A percentile compares a stretch with the other conserved stretches of the same genome.
Conservation (phyloP, 1,140 invertebrate genomes). For the Macrostomum lignano region DNA sequence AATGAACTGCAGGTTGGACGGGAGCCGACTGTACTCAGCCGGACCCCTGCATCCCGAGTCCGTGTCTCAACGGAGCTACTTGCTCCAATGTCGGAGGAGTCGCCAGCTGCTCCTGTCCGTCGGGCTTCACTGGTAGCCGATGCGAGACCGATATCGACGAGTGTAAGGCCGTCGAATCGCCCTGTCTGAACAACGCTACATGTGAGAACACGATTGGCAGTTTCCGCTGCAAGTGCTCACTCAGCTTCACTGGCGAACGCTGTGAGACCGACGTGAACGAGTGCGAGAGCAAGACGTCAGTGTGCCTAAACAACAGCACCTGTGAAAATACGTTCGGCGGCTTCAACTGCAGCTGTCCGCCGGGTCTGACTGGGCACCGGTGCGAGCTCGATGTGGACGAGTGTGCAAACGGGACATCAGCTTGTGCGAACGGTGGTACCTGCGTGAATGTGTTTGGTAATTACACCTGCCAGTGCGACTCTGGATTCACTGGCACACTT, state of each 20-base stretch:
- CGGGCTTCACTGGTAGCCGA: too few species aligned
- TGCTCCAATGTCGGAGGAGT: too few species aligned
- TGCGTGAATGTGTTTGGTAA: slow-evolving; percentile 74
- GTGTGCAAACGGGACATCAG: slow-evolving; percentile 42
- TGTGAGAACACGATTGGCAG: slow-evolving; percentile 74
- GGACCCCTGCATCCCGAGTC: too few species aligned
- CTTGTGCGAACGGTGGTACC: slow-evolving; percentile 66
- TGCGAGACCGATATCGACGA: too few species aligned
- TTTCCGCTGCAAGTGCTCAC: slow-evolving; percentile 60
- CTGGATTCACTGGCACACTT: slow-evolving; percentile 5
- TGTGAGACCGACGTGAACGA: slow-evolving; percentile 85
- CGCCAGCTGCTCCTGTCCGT: too few species aligned
- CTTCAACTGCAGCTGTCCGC: slow-evolving; percentile 49
- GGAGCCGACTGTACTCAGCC: too few species aligned
- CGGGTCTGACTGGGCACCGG: slow-evolving; percentile 75
- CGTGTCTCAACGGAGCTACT: too few species aligned
- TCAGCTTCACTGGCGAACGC: slow-evolving; percentile 52
- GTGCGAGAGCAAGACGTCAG: slow-evolving; percentile 45
- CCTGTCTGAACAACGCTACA: slow-evolving; percentile 66
- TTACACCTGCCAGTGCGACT: slow-evolving; percentile 40
- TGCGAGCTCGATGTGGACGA: slow-evolving; percentile 81
- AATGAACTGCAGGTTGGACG: too few species aligned
- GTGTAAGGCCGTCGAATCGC: too few species aligned
- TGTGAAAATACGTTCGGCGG: slow-evolving; percentile 72
- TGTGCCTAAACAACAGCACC: slow-evolving; percentile 55